Evolutionary conservation across 2,797 vertebrate species (phyloP).

Genomic region (Ctenosaura bakeri): DNA sequence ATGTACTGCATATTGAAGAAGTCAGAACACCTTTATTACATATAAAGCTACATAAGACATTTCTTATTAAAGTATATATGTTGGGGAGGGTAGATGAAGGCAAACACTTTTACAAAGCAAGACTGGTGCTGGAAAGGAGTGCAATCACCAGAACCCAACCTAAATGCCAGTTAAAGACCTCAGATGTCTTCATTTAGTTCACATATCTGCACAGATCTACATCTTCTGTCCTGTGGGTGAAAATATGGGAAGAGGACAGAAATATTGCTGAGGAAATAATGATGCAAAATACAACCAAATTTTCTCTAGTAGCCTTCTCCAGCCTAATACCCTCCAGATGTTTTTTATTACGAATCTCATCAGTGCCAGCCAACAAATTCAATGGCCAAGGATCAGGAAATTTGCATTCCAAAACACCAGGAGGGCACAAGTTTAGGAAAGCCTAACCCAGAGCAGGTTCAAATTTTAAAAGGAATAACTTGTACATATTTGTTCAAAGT

Average conservation of each 20-base stretch:
- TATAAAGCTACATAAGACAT: too few species aligned
- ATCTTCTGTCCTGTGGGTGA: not conserved
- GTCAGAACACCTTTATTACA: too few species aligned
- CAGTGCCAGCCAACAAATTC: not conserved
- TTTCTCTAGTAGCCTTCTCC: not conserved
- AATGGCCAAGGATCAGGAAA: not conserved
- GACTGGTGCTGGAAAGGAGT: too few species aligned
- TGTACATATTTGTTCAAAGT: slow-evolving; percentile 3
- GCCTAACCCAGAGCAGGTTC: not conserved
- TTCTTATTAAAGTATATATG: too few species aligned
- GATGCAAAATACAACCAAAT: not conserved
- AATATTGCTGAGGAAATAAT: not conserved
- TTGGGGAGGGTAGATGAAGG: too few species aligned
- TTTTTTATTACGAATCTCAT: not conserved
- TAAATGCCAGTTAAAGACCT: not conserved
- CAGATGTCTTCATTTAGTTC: not conserved
- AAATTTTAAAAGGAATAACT: slow-evolving; percentile 5
- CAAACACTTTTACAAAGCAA: too few species aligned
- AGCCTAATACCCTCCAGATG: not conserved
- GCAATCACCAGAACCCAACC: too few species aligned
- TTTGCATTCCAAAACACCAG: not conserved
- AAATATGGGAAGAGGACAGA: not conserved
- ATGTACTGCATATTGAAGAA: too few species aligned
- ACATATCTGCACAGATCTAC: not conserved
- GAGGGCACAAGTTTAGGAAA: not conserved